Evolutionary conservation across 2,888 invertebrate species (phyloP), one percentile per base, ranked within the genome.

Genomic region (Coelogynopora nodosa): DNA sequence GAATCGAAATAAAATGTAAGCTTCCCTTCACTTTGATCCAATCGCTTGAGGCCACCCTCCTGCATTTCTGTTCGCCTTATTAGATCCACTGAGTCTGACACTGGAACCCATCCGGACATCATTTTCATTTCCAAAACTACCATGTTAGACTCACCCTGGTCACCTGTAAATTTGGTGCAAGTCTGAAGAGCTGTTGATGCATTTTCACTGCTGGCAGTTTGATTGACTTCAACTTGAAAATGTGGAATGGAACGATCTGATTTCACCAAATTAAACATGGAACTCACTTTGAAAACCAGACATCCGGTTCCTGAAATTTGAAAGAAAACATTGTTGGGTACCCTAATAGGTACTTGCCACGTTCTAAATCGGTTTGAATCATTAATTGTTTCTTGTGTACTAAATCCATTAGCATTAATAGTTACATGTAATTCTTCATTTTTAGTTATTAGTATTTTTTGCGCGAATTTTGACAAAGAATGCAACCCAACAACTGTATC

Each of bases 401-500:
- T 26, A n/a, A 74, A 13, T n/a, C 74, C 74, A 23, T 74, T 74
- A n/a, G 10, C 74, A 23, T 5, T 74, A 26, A 74, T 74, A 23
- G 5, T 74, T n/a, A 74, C 2, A 23, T 5, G 5, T 74, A 74
- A 23, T n/a, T 13, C 2, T 23, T 74, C 27, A 26, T 26, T 2
- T 13, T 23, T 74, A 13, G 5, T 23, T n/a, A 74, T 74, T 2
- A 2, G 2, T 13, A 26, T 23, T 23, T 74, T 74, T 74, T n/a
- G 2, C 1, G 82, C 82, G 23, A 31, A 82, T 23, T 5, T 30
- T 2, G 82, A 82, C 2, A 82, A 23, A 13, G 82, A 2, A 18
- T 82, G 82, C 26, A 82, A 23, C 13, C 30, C 82, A 82, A 82
- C 82, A 30, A 82, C 82, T 29, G 82, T 82, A 28, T 82, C 82